Percentiles rank a stretch among this genome's conserved stretches.
These are phyloP conservation scores for Felis chaus DNA, from an alignment of 2,113 vertebrate species.

Conservation along the genomic window DNA sequence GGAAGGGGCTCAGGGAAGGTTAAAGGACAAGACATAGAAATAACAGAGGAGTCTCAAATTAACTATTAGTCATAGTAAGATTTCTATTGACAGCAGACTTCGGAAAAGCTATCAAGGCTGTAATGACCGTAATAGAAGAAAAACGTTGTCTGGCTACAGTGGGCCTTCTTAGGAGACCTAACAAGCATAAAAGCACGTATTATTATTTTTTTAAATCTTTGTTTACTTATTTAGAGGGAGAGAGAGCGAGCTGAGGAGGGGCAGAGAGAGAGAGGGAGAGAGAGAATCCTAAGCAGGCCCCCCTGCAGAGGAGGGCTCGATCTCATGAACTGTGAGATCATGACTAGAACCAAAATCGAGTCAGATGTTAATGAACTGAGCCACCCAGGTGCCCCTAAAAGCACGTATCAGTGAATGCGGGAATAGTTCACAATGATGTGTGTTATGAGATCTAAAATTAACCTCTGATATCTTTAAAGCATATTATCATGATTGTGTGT, in stretches of 20 bases:
- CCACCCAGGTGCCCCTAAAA: background rate
- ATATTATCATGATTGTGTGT: background rate
- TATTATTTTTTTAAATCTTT: background rate
- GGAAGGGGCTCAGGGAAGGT: background rate
- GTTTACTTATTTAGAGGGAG: no score
- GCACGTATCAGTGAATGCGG: background rate
- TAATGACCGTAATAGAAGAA: background rate
- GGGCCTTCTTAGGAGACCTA: background rate
- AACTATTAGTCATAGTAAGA: background rate
- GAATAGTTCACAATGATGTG: background rate
- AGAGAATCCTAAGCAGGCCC: no score
- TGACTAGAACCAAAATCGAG: no score
- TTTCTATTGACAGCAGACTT: background rate
- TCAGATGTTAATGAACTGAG: no score
- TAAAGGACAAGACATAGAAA: background rate
- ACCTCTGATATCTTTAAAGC: background rate
- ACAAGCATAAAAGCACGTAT: background rate
- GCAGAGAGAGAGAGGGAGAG: no score
- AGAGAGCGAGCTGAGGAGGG: no score
- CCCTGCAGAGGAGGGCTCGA: no score
- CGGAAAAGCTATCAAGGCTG: background rate
- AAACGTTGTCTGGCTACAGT: background rate
- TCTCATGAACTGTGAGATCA: no score
- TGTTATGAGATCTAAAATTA: conserved; percentile 33
- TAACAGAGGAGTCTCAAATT: background rate